A percentile compares a stretch with the other conserved stretches of the same genome.
phyloP scores from a whole-genome alignment of 2,797 vertebrate species.

The Chanos chanos region DNA sequence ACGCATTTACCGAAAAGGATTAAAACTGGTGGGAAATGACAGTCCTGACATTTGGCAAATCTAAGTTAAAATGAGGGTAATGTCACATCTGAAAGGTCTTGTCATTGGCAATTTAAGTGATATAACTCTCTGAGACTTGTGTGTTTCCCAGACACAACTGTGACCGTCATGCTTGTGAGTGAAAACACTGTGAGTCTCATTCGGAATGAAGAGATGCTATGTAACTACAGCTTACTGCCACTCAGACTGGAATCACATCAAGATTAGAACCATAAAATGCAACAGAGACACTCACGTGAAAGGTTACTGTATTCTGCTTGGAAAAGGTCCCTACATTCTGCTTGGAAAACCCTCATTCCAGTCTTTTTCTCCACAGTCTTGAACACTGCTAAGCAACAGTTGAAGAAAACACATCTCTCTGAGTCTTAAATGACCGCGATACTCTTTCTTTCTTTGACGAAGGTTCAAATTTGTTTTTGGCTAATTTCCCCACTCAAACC shows the following conservation, averaged over 20 bases:
- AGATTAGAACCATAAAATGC: constrained; percentile 14
- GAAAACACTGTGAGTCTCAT: constrained; percentile 14
- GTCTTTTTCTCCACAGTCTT: neutral
- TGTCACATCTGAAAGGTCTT: constrained; percentile 14
- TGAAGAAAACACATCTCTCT: constrained; percentile 23
- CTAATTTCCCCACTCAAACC: constrained; percentile 26
- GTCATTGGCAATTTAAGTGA: constrained; percentile 32
- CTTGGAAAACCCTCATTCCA: neutral
- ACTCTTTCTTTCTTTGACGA: constrained; percentile 22
- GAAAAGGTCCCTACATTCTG: constrained; percentile 6
- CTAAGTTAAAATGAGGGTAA: neutral
- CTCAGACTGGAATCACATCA: constrained; percentile 20
- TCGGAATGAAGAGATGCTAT: constrained; percentile 10
- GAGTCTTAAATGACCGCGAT: constrained; percentile 6
- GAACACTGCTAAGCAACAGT: constrained; percentile 22
- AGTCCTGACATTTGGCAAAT: constrained; percentile 22
- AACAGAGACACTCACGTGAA: constrained; percentile 23
- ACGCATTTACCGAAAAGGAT: neutral
- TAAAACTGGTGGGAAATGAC: constrained; percentile 26
- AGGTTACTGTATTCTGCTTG: constrained; percentile 15
- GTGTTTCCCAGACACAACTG: neutral
- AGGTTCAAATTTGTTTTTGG: constrained; percentile 12
- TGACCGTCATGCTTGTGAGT: neutral
- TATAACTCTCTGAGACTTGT: constrained; percentile 7
- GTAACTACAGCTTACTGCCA: constrained; percentile 11